Base-by-base conservation (phyloP, 2,797 vertebrate species). In the Dendrocincla fuliginosa region DNA sequence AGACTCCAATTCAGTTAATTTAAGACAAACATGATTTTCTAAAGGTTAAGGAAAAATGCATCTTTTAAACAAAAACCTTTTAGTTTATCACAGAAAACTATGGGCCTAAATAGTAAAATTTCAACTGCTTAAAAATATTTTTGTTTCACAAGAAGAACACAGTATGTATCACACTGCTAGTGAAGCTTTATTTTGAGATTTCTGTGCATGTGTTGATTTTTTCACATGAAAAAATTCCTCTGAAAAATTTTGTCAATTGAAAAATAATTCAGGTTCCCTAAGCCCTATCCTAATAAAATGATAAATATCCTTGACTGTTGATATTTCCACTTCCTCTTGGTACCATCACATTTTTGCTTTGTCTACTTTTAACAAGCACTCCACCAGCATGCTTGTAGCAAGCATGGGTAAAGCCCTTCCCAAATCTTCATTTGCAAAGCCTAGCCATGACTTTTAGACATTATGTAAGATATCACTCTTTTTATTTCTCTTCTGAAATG, bases 21-120 rank as follows among this genome's bases (percentile, higher is more conserved):
- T 73, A 83, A 71, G 20, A 75, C 12, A 92, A 95, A 84, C 10
- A 61, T 61, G 47, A 37, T 94, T 84, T 83, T 89, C 52, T 79
- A 93, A 95, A 94, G 70, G 63, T 96, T 93, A 91, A 3, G 16
- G 4, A 1, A 90, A 90, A 94, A 82, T 33, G 2, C 3, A 44
- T 57, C 16, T 55, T 8, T 14, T 87, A 79, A 84, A 52, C 7
- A 81, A 68, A 16, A 42, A 60, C 30, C 4, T 59, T 65, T 23
- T 42, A 8, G 2, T 49, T 79, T 91, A 70, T 87, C 37, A 85
- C 6, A 57, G 52, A 79, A 79, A 47, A 57, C 1, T 4, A 1
- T 11, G 4, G 4, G 2, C 10, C 3, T 84, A 56, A 59, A 65
- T 5, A 35, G 30, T 46, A 64, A 13, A 23, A 0, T 13, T 63